Evolutionary conservation across 2,888 invertebrate genomes (phyloP).

Genomic region (Platerodrilus igneus): DNA sequence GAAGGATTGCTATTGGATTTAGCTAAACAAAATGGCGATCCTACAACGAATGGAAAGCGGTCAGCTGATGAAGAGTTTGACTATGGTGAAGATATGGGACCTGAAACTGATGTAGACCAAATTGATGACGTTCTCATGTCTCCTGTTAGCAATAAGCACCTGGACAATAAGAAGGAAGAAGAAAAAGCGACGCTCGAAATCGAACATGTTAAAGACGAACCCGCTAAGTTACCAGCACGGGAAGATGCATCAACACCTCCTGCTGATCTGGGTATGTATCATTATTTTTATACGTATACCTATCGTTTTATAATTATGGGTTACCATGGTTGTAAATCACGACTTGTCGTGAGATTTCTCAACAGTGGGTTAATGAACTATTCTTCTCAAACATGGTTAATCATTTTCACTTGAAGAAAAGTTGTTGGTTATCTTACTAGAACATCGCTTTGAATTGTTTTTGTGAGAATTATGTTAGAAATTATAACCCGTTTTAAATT

Average conservation of each 20-base stretch:
- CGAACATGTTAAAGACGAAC: conserved; percentile 36
- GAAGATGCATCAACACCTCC: conserved; percentile 58
- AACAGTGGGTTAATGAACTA: no score
- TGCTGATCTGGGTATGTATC: conserved; percentile 53
- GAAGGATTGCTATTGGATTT: conserved; percentile 37
- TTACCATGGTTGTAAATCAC: no score
- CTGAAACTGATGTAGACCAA: conserved; percentile 71
- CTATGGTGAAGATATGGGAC: conserved; percentile 66
- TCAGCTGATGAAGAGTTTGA: conserved; percentile 48
- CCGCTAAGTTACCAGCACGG: conserved; percentile 35
- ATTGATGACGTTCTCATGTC: conserved; percentile 51
- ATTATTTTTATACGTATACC: no score
- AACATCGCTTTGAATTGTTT: no score
- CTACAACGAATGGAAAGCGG: conserved; percentile 38
- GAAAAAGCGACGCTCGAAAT: conserved; percentile 37
- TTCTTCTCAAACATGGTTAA: no score
- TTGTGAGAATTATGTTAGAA: no score
- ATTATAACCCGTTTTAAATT: no score
- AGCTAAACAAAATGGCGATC: conserved; percentile 37
- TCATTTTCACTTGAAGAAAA: no score
- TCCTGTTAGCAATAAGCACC: conserved; percentile 39
- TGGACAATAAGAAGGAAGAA: conserved; percentile 35
- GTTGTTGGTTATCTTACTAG: no score
- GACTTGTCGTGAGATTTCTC: conserved; percentile 14
- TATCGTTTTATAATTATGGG: no score